phyloP scores from a whole-genome alignment of 2,797 vertebrate genomes.

The Parauchenoglanis punctatus region DNA sequence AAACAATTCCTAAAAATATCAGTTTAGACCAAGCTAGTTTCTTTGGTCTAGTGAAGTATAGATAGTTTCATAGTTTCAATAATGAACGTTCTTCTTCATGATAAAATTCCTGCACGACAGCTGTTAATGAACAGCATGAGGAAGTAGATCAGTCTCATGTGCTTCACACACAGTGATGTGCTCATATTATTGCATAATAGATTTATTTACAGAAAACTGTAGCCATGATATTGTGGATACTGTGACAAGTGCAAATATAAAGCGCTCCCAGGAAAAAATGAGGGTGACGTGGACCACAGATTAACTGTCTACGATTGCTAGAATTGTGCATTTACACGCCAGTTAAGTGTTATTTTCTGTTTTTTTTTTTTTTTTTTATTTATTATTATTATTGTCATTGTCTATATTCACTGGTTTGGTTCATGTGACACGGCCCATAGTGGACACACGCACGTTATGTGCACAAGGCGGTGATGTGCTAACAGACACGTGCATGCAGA shows the following conservation, averaged over 20 bases:
- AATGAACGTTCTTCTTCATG: not conserved
- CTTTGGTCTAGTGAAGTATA: not conserved
- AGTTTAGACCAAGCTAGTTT: not conserved
- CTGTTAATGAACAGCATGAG: not conserved
- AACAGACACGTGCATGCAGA: not conserved
- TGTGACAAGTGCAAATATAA: not conserved
- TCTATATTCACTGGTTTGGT: not conserved
- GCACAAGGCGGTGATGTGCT: not conserved
- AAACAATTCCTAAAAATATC: too few species aligned
- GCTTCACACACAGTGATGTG: not conserved
- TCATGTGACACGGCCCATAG: not conserved
- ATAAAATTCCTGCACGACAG: not conserved
- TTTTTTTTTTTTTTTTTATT: too few species aligned
- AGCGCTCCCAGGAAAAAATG: not conserved
- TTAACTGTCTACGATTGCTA: not conserved
- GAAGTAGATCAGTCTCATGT: not conserved
- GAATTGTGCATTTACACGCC: not conserved
- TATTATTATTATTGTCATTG: too few species aligned
- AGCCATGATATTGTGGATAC: not conserved
- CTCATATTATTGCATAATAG: not conserved
- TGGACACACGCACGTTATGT: not conserved
- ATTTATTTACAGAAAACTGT: not conserved
- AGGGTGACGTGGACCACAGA: not conserved
- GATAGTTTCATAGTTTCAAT: too few species aligned
- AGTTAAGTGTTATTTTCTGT: not conserved